Conservation (phyloP, 2,113 vertebrate genomes). For the Tetrao urogallus region DNA sequence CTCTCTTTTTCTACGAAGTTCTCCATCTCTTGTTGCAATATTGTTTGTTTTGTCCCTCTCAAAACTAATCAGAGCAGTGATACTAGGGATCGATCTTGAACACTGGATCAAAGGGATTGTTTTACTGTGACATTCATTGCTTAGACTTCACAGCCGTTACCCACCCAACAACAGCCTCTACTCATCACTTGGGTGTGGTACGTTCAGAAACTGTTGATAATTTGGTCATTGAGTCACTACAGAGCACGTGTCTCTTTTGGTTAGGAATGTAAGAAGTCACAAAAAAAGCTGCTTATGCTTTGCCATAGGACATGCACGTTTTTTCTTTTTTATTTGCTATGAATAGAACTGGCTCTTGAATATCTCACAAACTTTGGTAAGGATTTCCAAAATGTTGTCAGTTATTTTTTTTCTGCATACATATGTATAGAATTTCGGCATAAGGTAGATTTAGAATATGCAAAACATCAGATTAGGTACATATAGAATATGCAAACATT, state of each 20-base stretch:
- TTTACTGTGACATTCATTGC: not conserved
- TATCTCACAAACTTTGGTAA: not conserved
- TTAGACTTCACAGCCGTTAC: not conserved
- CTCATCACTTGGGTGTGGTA: not conserved
- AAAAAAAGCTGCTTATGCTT: not conserved
- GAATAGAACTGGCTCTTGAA: not conserved
- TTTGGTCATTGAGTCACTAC: not conserved
- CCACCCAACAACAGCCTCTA: not conserved
- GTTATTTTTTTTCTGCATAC: not conserved
- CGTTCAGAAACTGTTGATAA: not conserved
- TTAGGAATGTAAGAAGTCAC: not conserved
- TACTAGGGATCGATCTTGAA: not conserved
- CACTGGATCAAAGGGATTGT: not conserved
- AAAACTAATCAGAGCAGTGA: not conserved
- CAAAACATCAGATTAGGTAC: no score
- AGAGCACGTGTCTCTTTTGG: not conserved
- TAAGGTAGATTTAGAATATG: not conserved
- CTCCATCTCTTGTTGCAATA: not conserved
- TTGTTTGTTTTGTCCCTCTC: not conserved
- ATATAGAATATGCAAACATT: not conserved
- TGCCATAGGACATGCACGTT: no score
- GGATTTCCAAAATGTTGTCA: not conserved
- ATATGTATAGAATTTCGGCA: not conserved
- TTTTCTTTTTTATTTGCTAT: not conserved
- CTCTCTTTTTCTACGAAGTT: not conserved